Base-by-base conservation (phyloP, 2,888 invertebrate species). In the Cephus sareptanus region DNA sequence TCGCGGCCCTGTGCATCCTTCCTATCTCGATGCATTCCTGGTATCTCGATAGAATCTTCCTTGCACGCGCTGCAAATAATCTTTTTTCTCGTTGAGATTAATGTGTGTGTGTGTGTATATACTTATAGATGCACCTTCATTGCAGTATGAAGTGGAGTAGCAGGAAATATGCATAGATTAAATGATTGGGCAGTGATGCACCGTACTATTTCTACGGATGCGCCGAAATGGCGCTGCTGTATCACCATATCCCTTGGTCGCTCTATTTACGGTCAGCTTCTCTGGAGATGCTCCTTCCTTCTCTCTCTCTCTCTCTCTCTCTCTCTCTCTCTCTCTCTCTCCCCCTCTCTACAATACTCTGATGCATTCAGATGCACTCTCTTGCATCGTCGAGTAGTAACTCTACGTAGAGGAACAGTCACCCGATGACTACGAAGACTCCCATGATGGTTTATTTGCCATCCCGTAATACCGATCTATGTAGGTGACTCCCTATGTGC, bases 191-290 rank as follows among this genome's bases (percentile, higher is more conserved):
- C 15, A 40, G 23, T 40, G 40, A 40, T 40, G 40, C 40, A 40
- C 23, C 23, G 40, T 40, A 40, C 23, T 40, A 40, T 40, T 40
- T 40, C 40, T 40, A 40, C 6, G 40, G 40, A 40, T 40, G 74
- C n/a, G 12, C 73, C 75, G 69, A 69, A 37, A 70, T 35, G 70
- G 70, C 69, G 13, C n/a, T 31, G 34, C 40, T 35, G 69, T 40
- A 73, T 70, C 75, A 56, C 30, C 78, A 75, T 33, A 35, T 23
- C 15, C 23, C n/a, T 9, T 15, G 68, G 75, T 73, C 75, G 73
- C 34, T 78, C 78, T 78, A 78, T 78, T 78, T 78, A 78, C 75
- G 78, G 78, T 78, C 73, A 73, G 76, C 31, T 9, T 40, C 30
- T 35, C 73, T 23, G 78, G 73, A 31, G n/a, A 33, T 69, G 23